Percentiles rank a stretch among this genome's conserved stretches.
phyloP scores from a whole-genome alignment of 2,113 vertebrate genomes.

The western clawed frog (Xenopus tropicalis) region UCB_Xtro_10.0 CM004449.2:5023501-5024000 shows the following conservation, averaged over 20 bases:
- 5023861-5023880: slow-evolving; percentile 69
- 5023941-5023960: slow-evolving; percentile 64
- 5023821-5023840: too few relatives aligned
- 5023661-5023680: slow-evolving; percentile 68
- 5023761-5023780: too few relatives aligned
- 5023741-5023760: too few relatives aligned
- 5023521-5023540: too few relatives aligned
- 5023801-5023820: background rate
- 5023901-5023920: slow-evolving; percentile 78
- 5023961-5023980: slow-evolving; percentile 81
- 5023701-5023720: too few relatives aligned
- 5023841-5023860: slow-evolving; percentile 18
- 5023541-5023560: too few relatives aligned
- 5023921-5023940: slow-evolving; percentile 73
- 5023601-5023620: slow-evolving; percentile 57
- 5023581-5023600: too few relatives aligned
- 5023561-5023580: too few relatives aligned
- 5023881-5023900: slow-evolving; percentile 77
- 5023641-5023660: slow-evolving; percentile 87
- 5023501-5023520: too few relatives aligned
- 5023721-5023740: too few relatives aligned
- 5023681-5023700: slow-evolving; percentile 64
- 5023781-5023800: too few relatives aligned
- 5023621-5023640: slow-evolving; percentile 79
- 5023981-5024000: slow-evolving; percentile 60